Percentiles rank a stretch among this genome's conserved stretches.
phyloP scores from a whole-genome alignment of 2,888 invertebrate genomes.

The Ormyrus labotus region DNA sequence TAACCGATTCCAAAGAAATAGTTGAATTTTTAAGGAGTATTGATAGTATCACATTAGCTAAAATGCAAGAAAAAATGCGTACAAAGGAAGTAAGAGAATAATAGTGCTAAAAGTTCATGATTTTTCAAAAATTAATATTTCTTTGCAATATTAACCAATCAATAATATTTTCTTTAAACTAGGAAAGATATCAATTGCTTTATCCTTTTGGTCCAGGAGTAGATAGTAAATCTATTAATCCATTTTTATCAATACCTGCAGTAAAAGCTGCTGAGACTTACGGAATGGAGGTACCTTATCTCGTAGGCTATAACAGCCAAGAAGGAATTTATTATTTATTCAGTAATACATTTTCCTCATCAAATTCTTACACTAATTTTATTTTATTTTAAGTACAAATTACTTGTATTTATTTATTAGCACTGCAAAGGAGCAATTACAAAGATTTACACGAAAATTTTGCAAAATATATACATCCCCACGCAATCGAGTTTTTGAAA shows the following conservation, averaged over 20 bases:
- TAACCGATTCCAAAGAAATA: conserved; percentile 61
- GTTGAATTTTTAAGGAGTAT: conserved; percentile 61
- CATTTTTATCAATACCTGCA: conserved; percentile 69
- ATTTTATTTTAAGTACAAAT: too few relatives aligned
- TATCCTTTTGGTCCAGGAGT: conserved; percentile 58
- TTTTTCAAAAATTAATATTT: too few relatives aligned
- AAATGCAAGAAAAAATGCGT: conserved; percentile 65
- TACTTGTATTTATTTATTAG: too few relatives aligned
- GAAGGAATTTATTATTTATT: conserved; percentile 73
- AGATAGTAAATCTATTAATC: conserved; percentile 57
- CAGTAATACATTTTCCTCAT: conserved; percentile 14
- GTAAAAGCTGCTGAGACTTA: conserved; percentile 63
- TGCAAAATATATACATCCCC: conserved; percentile 59
- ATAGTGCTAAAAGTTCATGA: too few relatives aligned
- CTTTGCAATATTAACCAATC: too few relatives aligned
- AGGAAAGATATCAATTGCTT: conserved; percentile 53
- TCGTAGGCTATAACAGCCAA: conserved; percentile 76
- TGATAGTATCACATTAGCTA: conserved; percentile 66
- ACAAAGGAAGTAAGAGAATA: conserved; percentile 47
- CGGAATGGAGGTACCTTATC: conserved; percentile 76
- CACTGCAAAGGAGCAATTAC: too few relatives aligned
- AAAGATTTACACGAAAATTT: conserved; percentile 14
- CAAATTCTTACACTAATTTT: not conserved
- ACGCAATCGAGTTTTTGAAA: conserved; percentile 48
- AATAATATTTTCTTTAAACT: not conserved